Evolutionary conservation across 2,113 vertebrate species (phyloP), one percentile per base, ranked within the genome.

Genomic region (Perca flavescens): DNA sequence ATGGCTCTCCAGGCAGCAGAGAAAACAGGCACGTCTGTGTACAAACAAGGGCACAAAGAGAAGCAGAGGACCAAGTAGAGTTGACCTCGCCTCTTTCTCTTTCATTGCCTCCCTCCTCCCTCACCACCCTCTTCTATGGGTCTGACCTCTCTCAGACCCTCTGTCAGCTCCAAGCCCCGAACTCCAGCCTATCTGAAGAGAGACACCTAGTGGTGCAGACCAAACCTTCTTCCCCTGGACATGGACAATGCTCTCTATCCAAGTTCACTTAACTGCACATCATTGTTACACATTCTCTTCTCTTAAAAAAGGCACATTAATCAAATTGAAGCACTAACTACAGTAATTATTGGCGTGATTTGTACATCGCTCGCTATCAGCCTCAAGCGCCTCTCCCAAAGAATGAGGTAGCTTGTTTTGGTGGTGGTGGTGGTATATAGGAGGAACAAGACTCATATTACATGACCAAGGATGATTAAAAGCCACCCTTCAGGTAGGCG

Each of bases 161-260:
- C 66, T 17, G 73, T 80, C 82, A 77, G 75, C 53, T 73, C 75
- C 74, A 74, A 56, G n/a, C 69, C 28, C 58, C 1, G 12, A 22
- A 52, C 74, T 73, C 73, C 50, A 79, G 80, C 71, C 85, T 70
- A 83, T 88, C 79, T 87, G 89, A 94, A 92, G 90, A 92, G 93
- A 89, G 94, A 91, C 94, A 93, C 85, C 93, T 95, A 89, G 93
- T 94, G 94, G 93, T 90, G 68, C 8, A 67, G 73, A 67, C 22
- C 53, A 82, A 72, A 74, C 21, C 34, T 10, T 49, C 52, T 12
- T 25, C 34, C 64, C 28, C 50, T 70, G 64, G 52, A 80, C 82
- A 43, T 50, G 22, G 52, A 74, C 65, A 28, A 61, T n/a, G 16
- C 61, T 62, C 58, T 72, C 50, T 36, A 53, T 58, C 50, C 31